A percentile compares a stretch with the other conserved stretches of the same genome.
Evolutionary conservation across 2,888 invertebrate species (phyloP).

Genomic region (Dendrolimus pini): DNA sequence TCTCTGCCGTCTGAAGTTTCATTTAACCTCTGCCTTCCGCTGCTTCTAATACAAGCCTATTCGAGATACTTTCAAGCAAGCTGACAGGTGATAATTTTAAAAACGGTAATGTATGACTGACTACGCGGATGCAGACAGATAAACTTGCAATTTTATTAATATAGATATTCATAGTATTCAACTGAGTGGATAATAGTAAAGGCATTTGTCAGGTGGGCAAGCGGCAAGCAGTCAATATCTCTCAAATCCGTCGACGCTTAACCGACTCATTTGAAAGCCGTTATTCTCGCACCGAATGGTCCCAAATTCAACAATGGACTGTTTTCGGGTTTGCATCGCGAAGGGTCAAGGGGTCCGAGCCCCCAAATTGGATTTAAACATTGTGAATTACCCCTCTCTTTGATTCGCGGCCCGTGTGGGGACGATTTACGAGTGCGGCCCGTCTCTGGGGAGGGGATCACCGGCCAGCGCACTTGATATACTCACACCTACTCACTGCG

Average conservation of each 20-base stretch:
- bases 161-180: too few relatives aligned
- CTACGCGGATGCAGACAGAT: too few relatives aligned
- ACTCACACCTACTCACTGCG: background rate
- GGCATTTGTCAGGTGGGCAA: too few relatives aligned
- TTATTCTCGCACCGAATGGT: background rate
- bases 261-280: background rate
- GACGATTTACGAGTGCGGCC: conserved; percentile 54
- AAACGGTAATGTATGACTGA: too few relatives aligned
- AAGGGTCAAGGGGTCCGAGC: conserved; percentile 1
- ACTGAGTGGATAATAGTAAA: too few relatives aligned
- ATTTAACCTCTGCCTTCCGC: too few relatives aligned
- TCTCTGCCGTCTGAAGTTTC: too few relatives aligned
- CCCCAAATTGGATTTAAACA: conserved; percentile 68
- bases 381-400: conserved; percentile 69
- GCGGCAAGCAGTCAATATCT: background rate
- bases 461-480: background rate
- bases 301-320: background rate
- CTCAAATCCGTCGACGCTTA: background rate
- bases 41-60: too few relatives aligned
- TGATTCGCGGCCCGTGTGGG: conserved; percentile 70
- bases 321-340: background rate
- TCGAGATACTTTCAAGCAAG: too few relatives aligned
- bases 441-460: conserved; percentile 5
- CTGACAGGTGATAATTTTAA: too few relatives aligned
- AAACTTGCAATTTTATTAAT: too few relatives aligned